A percentile compares a stretch with the other conserved stretches of the same genome.
These are phyloP conservation scores for Magallana ariakensis DNA, from an alignment of 1,140 invertebrate genomes.

Conservation along the genomic window DNA sequence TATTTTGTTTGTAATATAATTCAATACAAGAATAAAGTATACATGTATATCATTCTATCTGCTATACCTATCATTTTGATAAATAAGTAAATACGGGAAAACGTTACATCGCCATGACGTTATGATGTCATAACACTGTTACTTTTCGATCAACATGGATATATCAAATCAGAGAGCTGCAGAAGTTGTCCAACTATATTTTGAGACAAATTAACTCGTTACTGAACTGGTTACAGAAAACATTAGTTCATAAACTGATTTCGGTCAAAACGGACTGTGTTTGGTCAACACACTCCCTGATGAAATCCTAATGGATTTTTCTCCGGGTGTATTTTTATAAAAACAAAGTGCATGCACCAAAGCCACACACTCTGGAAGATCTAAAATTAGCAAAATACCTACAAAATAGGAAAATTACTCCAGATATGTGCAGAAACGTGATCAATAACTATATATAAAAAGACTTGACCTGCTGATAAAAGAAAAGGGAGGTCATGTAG, in stretches of 20 bases:
- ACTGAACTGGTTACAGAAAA: not conserved
- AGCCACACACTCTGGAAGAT: not conserved
- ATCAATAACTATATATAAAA: not conserved
- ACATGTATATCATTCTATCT: too few species aligned
- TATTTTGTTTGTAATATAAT: too few species aligned
- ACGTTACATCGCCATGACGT: too few species aligned
- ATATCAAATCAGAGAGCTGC: too few species aligned
- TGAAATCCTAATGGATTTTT: not conserved
- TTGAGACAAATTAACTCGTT: too few species aligned
- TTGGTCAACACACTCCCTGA: not conserved
- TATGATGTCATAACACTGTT: too few species aligned
- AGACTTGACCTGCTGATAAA: not conserved
- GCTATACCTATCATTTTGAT: too few species aligned
- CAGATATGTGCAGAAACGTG: not conserved
- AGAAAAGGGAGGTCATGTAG: not conserved
- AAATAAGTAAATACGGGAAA: too few species aligned
- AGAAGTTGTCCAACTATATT: too few species aligned
- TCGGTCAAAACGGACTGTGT: not conserved
- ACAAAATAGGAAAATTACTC: not conserved
- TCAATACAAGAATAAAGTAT: too few species aligned
- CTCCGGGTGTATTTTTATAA: not conserved
- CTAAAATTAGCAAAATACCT: not conserved
- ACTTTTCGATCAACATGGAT: too few species aligned
- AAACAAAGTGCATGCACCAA: not conserved
- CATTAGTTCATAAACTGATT: not conserved